phyloP scores from a whole-genome alignment of 1,140 invertebrate genomes.

The Cataglyphis hispanica region DNA sequence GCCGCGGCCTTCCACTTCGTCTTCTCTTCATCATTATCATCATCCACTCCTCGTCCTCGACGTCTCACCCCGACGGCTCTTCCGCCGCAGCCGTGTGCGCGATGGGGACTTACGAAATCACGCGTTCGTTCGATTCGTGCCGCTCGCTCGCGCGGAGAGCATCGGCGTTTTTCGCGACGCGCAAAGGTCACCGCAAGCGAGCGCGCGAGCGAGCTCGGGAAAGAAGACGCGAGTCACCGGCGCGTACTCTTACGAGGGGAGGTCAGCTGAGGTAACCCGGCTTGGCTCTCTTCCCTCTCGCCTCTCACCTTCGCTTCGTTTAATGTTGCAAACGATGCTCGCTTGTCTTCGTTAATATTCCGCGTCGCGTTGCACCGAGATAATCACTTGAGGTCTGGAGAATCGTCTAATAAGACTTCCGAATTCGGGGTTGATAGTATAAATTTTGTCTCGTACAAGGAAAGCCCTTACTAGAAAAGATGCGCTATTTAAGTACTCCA shows the following conservation, averaged over 20 bases:
- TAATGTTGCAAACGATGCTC: conserved; percentile 74
- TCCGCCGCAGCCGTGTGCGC: conserved; percentile 61
- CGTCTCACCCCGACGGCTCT: conserved; percentile 62
- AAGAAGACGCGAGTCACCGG: conserved; percentile 75
- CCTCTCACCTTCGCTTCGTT: conserved; percentile 71
- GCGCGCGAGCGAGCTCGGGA: conserved; percentile 69
- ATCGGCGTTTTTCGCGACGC: conserved; percentile 76
- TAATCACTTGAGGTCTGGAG: conserved; percentile 14
- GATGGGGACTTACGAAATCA: conserved; percentile 74
- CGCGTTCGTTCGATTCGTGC: conserved; percentile 75
- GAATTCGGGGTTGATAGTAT: background rate
- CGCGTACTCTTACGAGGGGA: conserved; percentile 76
- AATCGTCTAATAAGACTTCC: background rate
- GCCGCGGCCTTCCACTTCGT: conserved; percentile 65
- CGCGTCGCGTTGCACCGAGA: conserved; percentile 42
- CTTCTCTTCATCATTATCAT: conserved; percentile 73
- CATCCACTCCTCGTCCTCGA: conserved; percentile 68
- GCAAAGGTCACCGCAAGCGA: conserved; percentile 74
- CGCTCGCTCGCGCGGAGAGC: conserved; percentile 72
- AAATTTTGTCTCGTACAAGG: background rate
- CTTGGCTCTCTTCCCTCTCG: conserved; percentile 71
- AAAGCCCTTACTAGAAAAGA: background rate
- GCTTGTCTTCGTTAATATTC: conserved; percentile 73
- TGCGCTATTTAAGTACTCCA: background rate
- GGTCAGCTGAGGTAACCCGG: conserved; percentile 76